Evolutionary conservation across 1,140 invertebrate genomes (phyloP).

Genomic region (Onthophagus taurus): DNA sequence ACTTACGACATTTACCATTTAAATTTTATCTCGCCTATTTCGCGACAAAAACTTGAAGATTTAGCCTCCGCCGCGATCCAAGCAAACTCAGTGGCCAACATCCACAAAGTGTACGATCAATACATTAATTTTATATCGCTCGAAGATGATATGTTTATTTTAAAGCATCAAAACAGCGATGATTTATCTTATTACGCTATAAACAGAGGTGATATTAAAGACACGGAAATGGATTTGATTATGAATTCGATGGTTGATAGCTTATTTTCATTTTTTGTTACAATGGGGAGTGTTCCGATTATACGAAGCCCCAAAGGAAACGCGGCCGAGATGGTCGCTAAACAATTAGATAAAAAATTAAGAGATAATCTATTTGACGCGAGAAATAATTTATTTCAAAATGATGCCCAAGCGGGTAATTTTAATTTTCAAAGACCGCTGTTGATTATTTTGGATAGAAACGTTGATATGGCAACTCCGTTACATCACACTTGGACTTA

Average conservation of each 20-base stretch:
- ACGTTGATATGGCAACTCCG: constrained; percentile 94
- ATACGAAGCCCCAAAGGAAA: constrained; percentile 92
- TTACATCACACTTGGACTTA: constrained; percentile 99
- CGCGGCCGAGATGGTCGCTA: constrained; percentile 96
- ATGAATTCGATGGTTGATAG: constrained; percentile 94
- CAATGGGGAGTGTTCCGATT: constrained; percentile 87
- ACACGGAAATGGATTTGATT: constrained; percentile 90
- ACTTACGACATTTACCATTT: constrained; percentile 94
- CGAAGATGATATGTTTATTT: constrained; percentile 95
- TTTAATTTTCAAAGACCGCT: constrained; percentile 88
- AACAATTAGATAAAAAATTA: constrained; percentile 95
- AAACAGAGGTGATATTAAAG: constrained; percentile 89
- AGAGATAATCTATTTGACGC: constrained; percentile 94
- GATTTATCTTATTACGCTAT: constrained; percentile 90
- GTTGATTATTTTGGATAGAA: constrained; percentile 87
- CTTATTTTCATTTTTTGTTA: constrained; percentile 96
- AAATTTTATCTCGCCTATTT: constrained; percentile 96
- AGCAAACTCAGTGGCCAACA: constrained; percentile 76
- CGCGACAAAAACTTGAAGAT: constrained; percentile 90
- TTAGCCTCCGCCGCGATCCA: constrained; percentile 85
- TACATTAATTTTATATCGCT: constrained; percentile 98
- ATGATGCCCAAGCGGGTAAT: constrained; percentile 67
- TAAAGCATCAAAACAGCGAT: constrained; percentile 87
- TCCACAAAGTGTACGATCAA: constrained; percentile 94
- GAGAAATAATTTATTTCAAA: constrained; percentile 90